Conservation (phyloP, 2,888 invertebrate genomes). For the Trissolcus brochymenae region DNA sequence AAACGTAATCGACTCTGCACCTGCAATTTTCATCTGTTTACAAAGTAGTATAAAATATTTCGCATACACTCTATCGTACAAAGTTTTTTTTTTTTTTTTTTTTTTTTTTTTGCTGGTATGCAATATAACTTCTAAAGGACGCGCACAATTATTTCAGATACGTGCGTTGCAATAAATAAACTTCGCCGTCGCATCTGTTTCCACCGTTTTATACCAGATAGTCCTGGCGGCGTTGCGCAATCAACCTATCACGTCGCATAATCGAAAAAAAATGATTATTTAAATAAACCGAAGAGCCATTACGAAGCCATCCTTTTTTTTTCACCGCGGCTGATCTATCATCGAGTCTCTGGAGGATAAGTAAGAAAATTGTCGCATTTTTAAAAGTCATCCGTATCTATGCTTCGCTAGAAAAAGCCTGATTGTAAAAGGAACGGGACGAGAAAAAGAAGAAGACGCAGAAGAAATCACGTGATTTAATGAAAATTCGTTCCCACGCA, state of each 20-base stretch:
- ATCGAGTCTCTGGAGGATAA: no score
- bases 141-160: conserved; percentile 11
- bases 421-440: conserved; percentile 7
- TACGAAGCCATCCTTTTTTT: no score
- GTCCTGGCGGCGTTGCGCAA: not conserved
- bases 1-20: conserved; percentile 36
- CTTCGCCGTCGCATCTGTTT: conserved; percentile 21
- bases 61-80: no score
- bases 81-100: no score
- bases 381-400: no score
- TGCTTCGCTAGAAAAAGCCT: conserved; percentile 11
- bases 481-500: conserved; percentile 74
- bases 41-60: conserved; percentile 8
- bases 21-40: conserved; percentile 29
- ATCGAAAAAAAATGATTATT: not conserved
- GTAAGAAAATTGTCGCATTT: conserved; percentile 14
- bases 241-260: conserved; percentile 4
- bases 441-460: conserved; percentile 16
- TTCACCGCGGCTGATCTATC: no score
- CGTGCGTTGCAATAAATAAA: conserved; percentile 39
- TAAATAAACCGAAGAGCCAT: no score
- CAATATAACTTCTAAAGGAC: conserved; percentile 2
- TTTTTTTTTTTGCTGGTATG: conserved; percentile 14
- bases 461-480: conserved; percentile 72
- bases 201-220: conserved; percentile 28